A percentile compares a stretch with the other conserved stretches of the same genome.
Evolutionary conservation across 2,113 vertebrate species (phyloP).

Genomic region (Microcebus tavaratra): DNA sequence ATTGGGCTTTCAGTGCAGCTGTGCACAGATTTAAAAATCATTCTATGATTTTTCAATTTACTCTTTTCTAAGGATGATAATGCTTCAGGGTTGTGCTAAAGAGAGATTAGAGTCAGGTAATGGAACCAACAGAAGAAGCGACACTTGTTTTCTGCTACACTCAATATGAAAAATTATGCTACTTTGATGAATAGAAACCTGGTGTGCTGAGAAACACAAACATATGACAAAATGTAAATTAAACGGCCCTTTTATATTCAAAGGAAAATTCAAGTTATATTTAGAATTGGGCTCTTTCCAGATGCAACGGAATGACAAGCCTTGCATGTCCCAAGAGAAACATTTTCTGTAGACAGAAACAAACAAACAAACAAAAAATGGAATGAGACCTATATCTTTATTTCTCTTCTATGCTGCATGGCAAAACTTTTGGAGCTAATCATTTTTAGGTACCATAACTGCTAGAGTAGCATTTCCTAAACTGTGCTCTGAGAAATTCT

Average conservation of each 20-base stretch:
- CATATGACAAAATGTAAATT: constrained; percentile 57
- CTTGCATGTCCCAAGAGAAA: neutral
- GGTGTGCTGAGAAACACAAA: constrained; percentile 50
- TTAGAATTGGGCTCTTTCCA: constrained; percentile 60
- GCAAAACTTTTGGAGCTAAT: neutral
- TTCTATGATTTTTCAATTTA: constrained; percentile 75
- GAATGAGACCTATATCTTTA: neutral
- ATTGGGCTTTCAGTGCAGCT: neutral
- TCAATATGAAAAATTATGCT: constrained; percentile 68
- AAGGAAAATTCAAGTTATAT: constrained; percentile 54
- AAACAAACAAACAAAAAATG: neutral
- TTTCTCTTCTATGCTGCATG: neutral
- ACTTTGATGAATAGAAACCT: constrained; percentile 59
- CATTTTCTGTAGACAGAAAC: neutral
- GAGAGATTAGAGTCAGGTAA: constrained; percentile 73
- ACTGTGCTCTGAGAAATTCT: neutral
- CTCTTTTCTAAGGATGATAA: constrained; percentile 59
- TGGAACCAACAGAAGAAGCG: neutral
- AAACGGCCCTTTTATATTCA: constrained; percentile 52
- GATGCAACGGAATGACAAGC: constrained; percentile 56
- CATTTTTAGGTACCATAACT: neutral
- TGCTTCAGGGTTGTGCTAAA: constrained; percentile 61
- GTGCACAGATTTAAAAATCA: constrained; percentile 58
- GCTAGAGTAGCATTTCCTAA: neutral
- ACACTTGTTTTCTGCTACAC: constrained; percentile 37